Conservation (phyloP, 2,888 invertebrate genomes). For the Tipula unca region DNA sequence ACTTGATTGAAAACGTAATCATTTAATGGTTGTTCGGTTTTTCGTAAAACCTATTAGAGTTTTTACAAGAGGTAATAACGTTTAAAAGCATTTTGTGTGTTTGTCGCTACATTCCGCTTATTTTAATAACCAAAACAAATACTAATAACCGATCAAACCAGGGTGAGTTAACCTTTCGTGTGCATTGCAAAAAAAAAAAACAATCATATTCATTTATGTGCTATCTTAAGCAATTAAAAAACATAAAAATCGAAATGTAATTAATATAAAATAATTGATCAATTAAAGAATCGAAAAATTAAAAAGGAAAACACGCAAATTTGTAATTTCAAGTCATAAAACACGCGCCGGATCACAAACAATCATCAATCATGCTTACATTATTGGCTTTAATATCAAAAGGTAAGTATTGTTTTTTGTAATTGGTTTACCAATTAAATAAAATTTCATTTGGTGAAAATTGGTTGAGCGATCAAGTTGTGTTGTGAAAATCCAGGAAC, state of each 20-base stretch:
- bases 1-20: not conserved
- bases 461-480: not conserved
- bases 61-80: not conserved
- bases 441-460: not conserved
- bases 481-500: not conserved
- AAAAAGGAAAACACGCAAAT: not conserved
- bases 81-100: not conserved
- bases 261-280: not conserved
- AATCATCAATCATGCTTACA: slow-evolving; percentile 21
- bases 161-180: not conserved
- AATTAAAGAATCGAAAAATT: not conserved
- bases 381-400: slow-evolving; percentile 19
- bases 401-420: slow-evolving; percentile 21
- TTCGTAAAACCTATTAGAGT: not conserved
- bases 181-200: not conserved
- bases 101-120: not conserved
- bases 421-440: not conserved
- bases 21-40: not conserved
- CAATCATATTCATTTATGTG: not conserved
- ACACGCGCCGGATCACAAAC: not conserved
- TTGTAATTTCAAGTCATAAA: not conserved
- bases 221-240: not conserved
- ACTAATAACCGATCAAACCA: not conserved
- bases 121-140: not conserved
- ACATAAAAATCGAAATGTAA: not conserved